These are phyloP conservation scores for Carduelis carduelis DNA, from an alignment of 2,797 vertebrate species.

Conservation along the genomic window DNA sequence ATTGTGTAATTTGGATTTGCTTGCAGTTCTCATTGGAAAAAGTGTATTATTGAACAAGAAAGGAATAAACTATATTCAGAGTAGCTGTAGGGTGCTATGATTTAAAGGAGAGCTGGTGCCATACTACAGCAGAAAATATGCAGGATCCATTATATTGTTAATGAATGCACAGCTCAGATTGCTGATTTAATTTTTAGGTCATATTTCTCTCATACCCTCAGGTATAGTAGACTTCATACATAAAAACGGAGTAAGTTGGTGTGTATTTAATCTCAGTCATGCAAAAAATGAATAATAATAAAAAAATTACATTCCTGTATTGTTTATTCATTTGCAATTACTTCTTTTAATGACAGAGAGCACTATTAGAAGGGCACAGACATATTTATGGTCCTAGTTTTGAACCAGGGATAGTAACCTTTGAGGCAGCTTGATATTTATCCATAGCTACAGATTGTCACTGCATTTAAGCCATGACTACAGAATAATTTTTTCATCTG, in stretches of 20 bases:
- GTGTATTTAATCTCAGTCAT: background rate
- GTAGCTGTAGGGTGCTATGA: slow-evolving; percentile 37
- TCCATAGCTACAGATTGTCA: background rate
- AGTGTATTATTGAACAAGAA: slow-evolving; percentile 24
- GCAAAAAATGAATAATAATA: background rate
- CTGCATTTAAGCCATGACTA: background rate
- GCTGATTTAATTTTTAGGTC: slow-evolving; percentile 46
- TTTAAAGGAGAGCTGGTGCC: slow-evolving; percentile 31
- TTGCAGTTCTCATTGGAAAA: slow-evolving; percentile 23
- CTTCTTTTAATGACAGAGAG: background rate
- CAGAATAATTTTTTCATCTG: background rate
- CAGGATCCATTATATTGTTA: slow-evolving; percentile 31
- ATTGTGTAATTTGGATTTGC: slow-evolving; percentile 45
- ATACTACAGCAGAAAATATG: slow-evolving; percentile 8
- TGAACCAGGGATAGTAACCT: background rate
- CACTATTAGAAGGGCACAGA: background rate
- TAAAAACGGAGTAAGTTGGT: background rate
- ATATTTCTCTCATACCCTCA: background rate
- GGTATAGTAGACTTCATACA: background rate
- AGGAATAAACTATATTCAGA: slow-evolving; percentile 38
- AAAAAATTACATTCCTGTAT: background rate
- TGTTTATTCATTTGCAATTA: background rate
- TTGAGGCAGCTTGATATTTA: background rate
- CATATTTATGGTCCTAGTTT: background rate
- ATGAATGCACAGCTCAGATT: slow-evolving; percentile 28